Evolutionary conservation across 1,140 invertebrate genomes (phyloP).

Genomic region (Zophobas morio): DNA sequence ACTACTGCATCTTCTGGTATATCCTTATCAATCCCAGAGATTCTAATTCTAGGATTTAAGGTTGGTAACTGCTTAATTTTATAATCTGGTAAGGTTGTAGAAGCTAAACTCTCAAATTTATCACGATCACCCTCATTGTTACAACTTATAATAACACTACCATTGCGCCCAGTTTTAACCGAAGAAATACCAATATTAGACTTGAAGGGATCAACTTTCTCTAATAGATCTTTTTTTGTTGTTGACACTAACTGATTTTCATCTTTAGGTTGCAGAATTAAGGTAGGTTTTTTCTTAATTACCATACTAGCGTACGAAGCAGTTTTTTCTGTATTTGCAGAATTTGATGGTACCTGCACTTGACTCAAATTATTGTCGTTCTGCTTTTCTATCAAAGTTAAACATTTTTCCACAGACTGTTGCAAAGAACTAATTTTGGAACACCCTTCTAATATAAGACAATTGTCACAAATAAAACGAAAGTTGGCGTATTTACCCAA

Average conservation of each 20-base stretch:
- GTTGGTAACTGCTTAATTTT: background rate
- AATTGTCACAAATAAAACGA: background rate
- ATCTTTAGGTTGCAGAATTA: background rate
- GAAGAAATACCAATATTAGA: background rate
- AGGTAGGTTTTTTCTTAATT: background rate
- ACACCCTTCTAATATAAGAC: background rate
- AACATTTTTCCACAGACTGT: background rate
- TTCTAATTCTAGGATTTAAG: background rate
- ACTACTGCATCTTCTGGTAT: background rate
- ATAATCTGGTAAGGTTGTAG: background rate
- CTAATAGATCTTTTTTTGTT: background rate
- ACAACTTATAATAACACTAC: background rate
- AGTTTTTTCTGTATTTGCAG: background rate
- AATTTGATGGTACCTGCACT: background rate
- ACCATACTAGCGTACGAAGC: background rate
- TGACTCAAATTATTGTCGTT: background rate
- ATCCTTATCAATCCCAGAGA: background rate
- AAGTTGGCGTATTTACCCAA: background rate
- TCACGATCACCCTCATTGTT: background rate
- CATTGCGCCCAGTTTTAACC: background rate
- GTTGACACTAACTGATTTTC: background rate
- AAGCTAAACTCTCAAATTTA: background rate
- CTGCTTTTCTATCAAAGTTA: background rate
- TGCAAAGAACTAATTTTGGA: background rate
- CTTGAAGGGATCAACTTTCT: background rate